These are phyloP conservation scores for Oceanodroma leucorhoa DNA, from an alignment of 2,797 vertebrate species.

Conservation along the genomic window DNA sequence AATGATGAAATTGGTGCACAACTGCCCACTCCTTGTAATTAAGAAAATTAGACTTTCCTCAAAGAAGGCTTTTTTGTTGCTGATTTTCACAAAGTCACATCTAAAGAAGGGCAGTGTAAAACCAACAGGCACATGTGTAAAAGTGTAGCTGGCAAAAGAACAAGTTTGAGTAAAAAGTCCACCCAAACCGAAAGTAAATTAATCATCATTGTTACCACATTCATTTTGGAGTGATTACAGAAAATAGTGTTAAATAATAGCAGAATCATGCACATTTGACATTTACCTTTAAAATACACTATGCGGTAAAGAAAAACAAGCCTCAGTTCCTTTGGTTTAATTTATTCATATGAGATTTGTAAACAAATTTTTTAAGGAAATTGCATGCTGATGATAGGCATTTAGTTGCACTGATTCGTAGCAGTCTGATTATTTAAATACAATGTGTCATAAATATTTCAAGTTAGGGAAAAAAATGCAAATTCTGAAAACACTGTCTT, in stretches of 20 bases:
- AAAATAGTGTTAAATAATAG: not conserved
- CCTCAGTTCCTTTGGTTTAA: not conserved
- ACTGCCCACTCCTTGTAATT: constrained; percentile 11
- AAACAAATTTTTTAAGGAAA: not conserved
- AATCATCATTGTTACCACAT: not conserved
- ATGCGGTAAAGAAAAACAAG: not conserved
- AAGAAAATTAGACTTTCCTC: constrained; percentile 8
- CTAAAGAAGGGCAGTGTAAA: constrained; percentile 3
- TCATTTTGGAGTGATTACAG: not conserved
- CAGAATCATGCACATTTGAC: not conserved
- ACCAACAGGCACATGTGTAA: not conserved
- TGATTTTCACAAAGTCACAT: not conserved
- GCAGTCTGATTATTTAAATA: not conserved
- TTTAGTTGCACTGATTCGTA: not conserved
- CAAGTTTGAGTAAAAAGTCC: not conserved
- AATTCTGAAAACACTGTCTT: not conserved
- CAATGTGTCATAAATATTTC: not conserved
- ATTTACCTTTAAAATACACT: not conserved
- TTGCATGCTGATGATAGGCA: not conserved
- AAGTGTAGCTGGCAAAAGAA: not conserved
- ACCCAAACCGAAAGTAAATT: not conserved
- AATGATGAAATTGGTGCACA: not conserved
- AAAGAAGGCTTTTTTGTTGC: constrained; percentile 9
- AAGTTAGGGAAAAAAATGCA: not conserved
- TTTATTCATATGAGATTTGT: not conserved